phyloP scores from a whole-genome alignment of 1,140 invertebrate species.

The Nasonia giraulti region DNA sequence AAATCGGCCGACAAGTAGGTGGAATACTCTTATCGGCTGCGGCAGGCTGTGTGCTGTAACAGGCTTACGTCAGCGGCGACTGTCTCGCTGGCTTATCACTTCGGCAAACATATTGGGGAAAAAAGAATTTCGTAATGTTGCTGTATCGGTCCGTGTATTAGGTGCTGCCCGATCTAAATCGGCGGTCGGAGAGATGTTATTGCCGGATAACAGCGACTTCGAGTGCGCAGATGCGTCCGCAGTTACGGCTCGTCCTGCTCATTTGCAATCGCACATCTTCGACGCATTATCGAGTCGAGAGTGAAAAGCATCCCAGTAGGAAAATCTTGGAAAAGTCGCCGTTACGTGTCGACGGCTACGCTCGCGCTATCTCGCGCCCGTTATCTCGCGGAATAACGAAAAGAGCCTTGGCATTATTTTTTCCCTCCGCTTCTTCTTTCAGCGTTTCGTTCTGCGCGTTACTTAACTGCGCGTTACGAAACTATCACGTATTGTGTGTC shows the following conservation, averaged over 20 bases:
- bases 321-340: neutral
- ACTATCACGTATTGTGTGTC: constrained; percentile 51
- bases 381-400: constrained; percentile 53
- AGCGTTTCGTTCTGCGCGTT: constrained; percentile 50
- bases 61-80: neutral
- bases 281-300: too few relatives aligned
- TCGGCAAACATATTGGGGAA: neutral
- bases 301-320: too few relatives aligned
- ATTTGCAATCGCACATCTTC: too few relatives aligned
- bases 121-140: too few relatives aligned
- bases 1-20: neutral
- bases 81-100: neutral
- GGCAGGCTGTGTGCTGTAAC: neutral
- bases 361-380: constrained; percentile 42
- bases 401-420: constrained; percentile 67
- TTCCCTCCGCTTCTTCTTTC: constrained; percentile 53
- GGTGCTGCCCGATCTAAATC: too few relatives aligned
- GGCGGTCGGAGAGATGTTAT: too few relatives aligned
- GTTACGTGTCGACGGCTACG: neutral
- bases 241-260: too few relatives aligned
- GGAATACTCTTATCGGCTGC: neutral
- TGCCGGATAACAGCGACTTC: neutral
- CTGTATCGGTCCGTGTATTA: too few relatives aligned
- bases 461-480: constrained; percentile 64
- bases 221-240: too few relatives aligned